phyloP scores from a whole-genome alignment of 2,888 invertebrate genomes.

The Sussaba pulchella region DNA sequence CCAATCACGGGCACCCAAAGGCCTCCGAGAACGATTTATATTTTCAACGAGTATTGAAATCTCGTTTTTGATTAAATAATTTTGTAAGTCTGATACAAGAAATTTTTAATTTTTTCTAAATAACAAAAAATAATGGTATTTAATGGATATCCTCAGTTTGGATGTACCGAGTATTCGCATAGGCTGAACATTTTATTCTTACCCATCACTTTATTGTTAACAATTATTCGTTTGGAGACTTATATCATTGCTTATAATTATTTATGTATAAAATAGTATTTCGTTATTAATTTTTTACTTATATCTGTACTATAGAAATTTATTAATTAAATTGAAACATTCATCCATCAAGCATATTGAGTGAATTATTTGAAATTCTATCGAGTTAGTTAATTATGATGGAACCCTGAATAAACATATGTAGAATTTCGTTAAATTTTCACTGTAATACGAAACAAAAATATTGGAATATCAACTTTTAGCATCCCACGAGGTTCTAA shows the following conservation, averaged over 20 bases:
- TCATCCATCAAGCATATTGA: conserved; percentile 25
- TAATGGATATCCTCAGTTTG: conserved; percentile 40
- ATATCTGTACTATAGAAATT: conserved; percentile 34
- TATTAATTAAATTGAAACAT: conserved; percentile 41
- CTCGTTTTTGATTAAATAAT: conserved; percentile 51
- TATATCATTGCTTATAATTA: conserved; percentile 35
- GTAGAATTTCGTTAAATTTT: too few species aligned
- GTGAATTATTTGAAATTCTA: too few species aligned
- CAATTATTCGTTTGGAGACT: conserved; percentile 6
- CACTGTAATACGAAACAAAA: too few species aligned
- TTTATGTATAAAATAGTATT: conserved; percentile 17
- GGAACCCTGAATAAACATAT: too few species aligned
- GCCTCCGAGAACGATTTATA: not conserved
- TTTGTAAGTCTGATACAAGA: conserved; percentile 50
- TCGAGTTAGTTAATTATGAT: too few species aligned
- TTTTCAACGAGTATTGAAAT: conserved; percentile 16
- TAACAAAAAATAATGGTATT: conserved; percentile 48
- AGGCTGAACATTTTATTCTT: not conserved
- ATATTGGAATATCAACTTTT: too few species aligned
- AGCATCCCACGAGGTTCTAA: too few species aligned
- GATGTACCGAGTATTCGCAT: conserved; percentile 4
- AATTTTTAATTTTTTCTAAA: conserved; percentile 18
- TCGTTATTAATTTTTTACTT: conserved; percentile 31
- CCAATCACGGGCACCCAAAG: conserved; percentile 3
- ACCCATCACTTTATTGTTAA: conserved; percentile 13